Evolutionary conservation across 92 coral and sea anemone genomes (phyloP).

Genomic region (Pocillopora grandis): DNA sequence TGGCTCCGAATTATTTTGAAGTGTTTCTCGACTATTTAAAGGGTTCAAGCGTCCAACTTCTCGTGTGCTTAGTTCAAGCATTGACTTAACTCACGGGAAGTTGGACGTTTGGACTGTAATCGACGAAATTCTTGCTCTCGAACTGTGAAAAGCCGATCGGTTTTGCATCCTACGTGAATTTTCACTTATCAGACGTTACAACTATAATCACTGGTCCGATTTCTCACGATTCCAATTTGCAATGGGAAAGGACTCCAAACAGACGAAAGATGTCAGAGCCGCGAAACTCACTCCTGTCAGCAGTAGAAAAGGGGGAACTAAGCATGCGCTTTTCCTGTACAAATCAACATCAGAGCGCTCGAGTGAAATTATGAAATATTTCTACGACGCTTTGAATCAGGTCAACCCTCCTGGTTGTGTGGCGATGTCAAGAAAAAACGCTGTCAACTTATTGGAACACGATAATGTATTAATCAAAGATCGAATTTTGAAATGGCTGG

Average conservation of each 20-base stretch:
- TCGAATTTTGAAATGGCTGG: constrained; percentile 60
- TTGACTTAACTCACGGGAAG: too few species aligned
- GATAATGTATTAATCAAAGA: constrained; percentile 22
- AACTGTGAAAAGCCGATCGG: too few species aligned
- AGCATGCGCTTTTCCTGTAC: constrained; percentile 69
- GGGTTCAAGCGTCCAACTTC: too few species aligned
- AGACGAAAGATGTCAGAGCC: constrained; percentile 10
- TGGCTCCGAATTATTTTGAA: too few species aligned
- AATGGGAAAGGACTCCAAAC: constrained; percentile 67
- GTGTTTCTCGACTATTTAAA: too few species aligned
- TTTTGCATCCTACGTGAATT: too few species aligned
- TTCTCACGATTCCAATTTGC: background rate
- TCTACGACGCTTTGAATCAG: constrained; percentile 73
- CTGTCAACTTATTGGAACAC: constrained; percentile 66
- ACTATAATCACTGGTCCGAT: background rate
- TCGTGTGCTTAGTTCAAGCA: too few species aligned
- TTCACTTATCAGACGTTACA: too few species aligned
- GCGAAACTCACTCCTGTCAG: constrained; percentile 17
- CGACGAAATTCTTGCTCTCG: too few species aligned
- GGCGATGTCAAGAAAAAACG: constrained; percentile 35
- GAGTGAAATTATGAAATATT: constrained; percentile 48
- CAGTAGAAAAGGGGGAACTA: constrained; percentile 23
- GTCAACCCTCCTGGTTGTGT: constrained; percentile 59
- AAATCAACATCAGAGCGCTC: constrained; percentile 48
- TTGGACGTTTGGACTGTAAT: too few species aligned